Evolutionary conservation across 2,113 vertebrate species (phyloP), one percentile per base, ranked within the genome.

Genomic region (Cettia cetti): DNA sequence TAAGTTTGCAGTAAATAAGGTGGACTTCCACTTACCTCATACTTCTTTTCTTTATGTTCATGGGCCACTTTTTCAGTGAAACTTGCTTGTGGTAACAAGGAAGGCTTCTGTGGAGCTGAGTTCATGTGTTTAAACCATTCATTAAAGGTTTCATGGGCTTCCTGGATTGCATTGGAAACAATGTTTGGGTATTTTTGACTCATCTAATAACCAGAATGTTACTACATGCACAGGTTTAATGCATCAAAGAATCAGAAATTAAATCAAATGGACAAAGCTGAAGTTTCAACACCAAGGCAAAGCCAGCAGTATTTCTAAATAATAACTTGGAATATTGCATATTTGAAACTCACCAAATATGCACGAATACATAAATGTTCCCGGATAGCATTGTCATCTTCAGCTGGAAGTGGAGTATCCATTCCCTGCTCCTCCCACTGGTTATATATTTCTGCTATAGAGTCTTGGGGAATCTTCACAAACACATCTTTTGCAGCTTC

Each of bases 71-170:
- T 98, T 97, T 99, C 99, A 40, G 99, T 99, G 97, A 99, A 99
- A 82, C 98, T 99, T 92, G 98, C 98, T 90, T 99, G 98, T 5
- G 98, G 94, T 33, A 98, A 97, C 42, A 98, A 96, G 15, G 98
- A 97, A 44, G 99, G 99, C 90, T 99, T 99, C 91, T 99, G 98
- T 13, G 99, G 99, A 74, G 98, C 98, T 3, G 98, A 98, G 92
- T 99, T 99, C 96, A 99, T 99, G 97, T 99, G 99, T 86, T 98
- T 98, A 97, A 99, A 99, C 99, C 99, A 99, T 33, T 99, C 99
- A 33, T 98, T 99, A 96, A 99, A 99, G 4, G 98, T 98, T 97
- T 99, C 99, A 9, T 99, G 99, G 54, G 99, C 99, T 98, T 99
- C 99, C 99, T 99, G 97, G 85, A 95, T 96, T 81, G 45, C 42